Percentiles rank a stretch among this genome's conserved stretches.
Conservation (phyloP, 2,888 invertebrate species). For the Hyppa rectilinea region DNA sequence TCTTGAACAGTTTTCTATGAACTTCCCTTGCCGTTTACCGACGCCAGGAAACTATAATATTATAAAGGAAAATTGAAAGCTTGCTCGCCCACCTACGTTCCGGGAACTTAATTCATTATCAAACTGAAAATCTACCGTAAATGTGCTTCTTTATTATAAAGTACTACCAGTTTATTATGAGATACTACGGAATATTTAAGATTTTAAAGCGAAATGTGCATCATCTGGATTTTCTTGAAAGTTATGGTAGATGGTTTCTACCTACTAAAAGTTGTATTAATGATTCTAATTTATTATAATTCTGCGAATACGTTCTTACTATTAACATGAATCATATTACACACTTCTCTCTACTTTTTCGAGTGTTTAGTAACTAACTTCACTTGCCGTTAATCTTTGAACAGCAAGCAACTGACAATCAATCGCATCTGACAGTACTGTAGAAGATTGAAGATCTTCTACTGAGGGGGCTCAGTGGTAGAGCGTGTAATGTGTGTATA, state of each 20-base stretch:
- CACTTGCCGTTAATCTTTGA: no score
- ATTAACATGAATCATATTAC: no score
- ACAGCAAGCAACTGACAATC: constrained; percentile 19
- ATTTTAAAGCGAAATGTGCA: neutral
- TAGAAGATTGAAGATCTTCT: no score
- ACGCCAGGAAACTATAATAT: constrained; percentile 9
- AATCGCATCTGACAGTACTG: neutral
- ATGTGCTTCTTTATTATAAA: constrained; percentile 6
- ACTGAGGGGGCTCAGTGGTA: no score
- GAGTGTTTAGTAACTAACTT: no score
- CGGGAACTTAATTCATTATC: constrained; percentile 22
- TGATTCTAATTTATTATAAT: no score
- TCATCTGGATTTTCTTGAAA: neutral
- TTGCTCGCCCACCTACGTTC: constrained; percentile 38
- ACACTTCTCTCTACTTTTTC: no score
- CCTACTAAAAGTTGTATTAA: no score
- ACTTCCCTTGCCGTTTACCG: constrained; percentile 12
- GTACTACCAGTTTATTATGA: neutral
- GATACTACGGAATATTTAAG: neutral
- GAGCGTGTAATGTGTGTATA: no score
- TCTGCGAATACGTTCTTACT: no score
- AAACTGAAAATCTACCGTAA: constrained; percentile 2
- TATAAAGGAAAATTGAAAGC: constrained; percentile 33
- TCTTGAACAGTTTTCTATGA: constrained; percentile 8
- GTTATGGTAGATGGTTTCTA: no score